Percentiles rank a stretch among this genome's conserved stretches.
Evolutionary conservation across 2,888 invertebrate species (phyloP).

Genomic region (Arge pagana): DNA sequence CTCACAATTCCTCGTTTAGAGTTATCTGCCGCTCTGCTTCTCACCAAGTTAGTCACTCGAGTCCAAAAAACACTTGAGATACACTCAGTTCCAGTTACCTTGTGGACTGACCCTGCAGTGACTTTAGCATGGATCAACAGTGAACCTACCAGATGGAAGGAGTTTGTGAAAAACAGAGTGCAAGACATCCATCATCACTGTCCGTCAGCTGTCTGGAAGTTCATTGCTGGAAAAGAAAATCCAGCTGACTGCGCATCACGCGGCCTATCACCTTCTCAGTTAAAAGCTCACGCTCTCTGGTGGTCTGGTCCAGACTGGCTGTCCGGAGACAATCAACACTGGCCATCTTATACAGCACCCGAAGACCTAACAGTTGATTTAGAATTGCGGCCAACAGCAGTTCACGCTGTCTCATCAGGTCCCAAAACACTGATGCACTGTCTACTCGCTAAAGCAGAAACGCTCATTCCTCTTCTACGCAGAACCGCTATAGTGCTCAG

Average conservation of each 20-base stretch:
- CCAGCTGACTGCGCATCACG: slow-evolving; percentile 31
- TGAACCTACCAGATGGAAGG: slow-evolving; percentile 27
- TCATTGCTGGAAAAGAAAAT: slow-evolving; percentile 28
- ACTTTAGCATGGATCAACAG: slow-evolving; percentile 9
- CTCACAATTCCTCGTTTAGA: slow-evolving; percentile 22
- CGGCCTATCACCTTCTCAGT: slow-evolving; percentile 22
- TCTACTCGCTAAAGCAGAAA: slow-evolving; percentile 5
- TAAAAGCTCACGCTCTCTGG: slow-evolving; percentile 20
- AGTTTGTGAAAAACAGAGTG: slow-evolving; percentile 30
- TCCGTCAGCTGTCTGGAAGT: slow-evolving; percentile 15
- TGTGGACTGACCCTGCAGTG: slow-evolving; percentile 10
- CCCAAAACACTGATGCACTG: slow-evolving; percentile 13
- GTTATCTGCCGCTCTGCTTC: slow-evolving; percentile 26
- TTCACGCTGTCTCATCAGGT: neutral
- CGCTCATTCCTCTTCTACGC: slow-evolving; percentile 14
- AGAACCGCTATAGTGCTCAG: slow-evolving; percentile 20
- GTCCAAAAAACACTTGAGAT: slow-evolving; percentile 19
- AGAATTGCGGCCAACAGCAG: neutral
- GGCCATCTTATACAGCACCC: slow-evolving; percentile 13
- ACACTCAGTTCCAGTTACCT: neutral
- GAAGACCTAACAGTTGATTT: neutral
- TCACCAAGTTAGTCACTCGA: slow-evolving; percentile 20
- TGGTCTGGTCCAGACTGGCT: slow-evolving; percentile 27
- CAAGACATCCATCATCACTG: slow-evolving; percentile 25
- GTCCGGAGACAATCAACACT: neutral